These are phyloP conservation scores for Eulithis testata DNA, from an alignment of 2,888 invertebrate genomes.

Conservation along the genomic window DNA sequence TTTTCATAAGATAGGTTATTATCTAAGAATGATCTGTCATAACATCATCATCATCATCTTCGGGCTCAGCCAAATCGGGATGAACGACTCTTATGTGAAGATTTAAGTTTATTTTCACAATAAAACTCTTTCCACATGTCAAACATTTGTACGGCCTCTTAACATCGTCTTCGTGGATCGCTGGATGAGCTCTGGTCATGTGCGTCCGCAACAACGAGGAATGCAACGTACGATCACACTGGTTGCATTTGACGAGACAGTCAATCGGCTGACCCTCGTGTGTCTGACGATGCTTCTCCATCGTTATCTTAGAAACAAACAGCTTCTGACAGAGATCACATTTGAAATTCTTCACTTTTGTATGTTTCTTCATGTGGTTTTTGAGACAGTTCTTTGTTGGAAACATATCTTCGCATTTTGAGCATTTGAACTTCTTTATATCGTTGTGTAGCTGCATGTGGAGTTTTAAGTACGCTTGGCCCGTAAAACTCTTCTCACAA, in stretches of 20 bases:
- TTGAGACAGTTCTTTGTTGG: conserved; percentile 79
- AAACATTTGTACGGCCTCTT: conserved; percentile 77
- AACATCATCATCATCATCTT: conserved; percentile 78
- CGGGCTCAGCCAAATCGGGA: conserved; percentile 75
- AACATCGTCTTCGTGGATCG: conserved; percentile 71
- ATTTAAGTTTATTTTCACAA: conserved; percentile 78
- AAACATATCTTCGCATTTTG: conserved; percentile 79
- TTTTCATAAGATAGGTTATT: too few species aligned
- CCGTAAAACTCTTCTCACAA: conserved; percentile 75
- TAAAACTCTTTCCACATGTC: conserved; percentile 78
- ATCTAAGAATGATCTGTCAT: conserved; percentile 78
- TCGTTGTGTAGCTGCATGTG: conserved; percentile 81
- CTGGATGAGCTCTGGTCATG: conserved; percentile 68
- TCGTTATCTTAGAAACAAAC: conserved; percentile 79
- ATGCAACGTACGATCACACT: conserved; percentile 78
- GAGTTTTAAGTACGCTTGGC: conserved; percentile 77
- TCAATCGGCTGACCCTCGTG: conserved; percentile 79
- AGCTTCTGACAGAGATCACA: conserved; percentile 76
- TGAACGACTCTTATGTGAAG: conserved; percentile 78
- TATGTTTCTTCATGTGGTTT: conserved; percentile 80
- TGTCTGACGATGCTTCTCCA: conserved; percentile 76
- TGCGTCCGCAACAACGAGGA: conserved; percentile 73
- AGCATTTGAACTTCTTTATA: conserved; percentile 79
- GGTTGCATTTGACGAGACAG: conserved; percentile 76
- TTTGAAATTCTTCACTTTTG: conserved; percentile 80